These are phyloP conservation scores for Eueremaeus valkanovi DNA, from an alignment of 2,888 invertebrate genomes.

Conservation along the genomic window DNA sequence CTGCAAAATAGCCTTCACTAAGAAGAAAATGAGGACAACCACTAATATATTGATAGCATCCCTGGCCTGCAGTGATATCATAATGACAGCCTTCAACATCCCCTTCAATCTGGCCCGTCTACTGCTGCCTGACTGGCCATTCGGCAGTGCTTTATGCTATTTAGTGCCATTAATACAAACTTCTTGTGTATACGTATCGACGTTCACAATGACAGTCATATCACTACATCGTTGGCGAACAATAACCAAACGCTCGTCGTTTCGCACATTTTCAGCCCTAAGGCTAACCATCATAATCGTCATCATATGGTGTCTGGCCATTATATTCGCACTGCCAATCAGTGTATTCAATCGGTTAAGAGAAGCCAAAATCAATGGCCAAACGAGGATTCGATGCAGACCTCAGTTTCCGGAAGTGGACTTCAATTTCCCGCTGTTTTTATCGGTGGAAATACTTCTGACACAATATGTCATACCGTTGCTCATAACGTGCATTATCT, in stretches of 20 bases:
- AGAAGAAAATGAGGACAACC: slow-evolving; percentile 33
- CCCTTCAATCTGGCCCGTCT: slow-evolving; percentile 49
- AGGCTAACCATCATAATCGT: slow-evolving; percentile 48
- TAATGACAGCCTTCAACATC: slow-evolving; percentile 36
- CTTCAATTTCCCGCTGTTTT: slow-evolving; percentile 15
- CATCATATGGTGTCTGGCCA: slow-evolving; percentile 46
- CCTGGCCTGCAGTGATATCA: slow-evolving; percentile 32
- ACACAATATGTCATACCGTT: slow-evolving; percentile 35
- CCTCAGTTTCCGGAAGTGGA: background rate
- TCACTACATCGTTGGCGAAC: slow-evolving; percentile 53
- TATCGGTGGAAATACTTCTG: slow-evolving; percentile 29
- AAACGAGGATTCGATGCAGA: background rate
- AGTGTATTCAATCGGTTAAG: slow-evolving; percentile 37
- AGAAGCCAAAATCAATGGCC: background rate
- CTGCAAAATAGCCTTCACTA: slow-evolving; percentile 27
- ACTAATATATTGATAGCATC: slow-evolving; percentile 37
- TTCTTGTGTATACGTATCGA: slow-evolving; percentile 51
- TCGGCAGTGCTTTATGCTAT: slow-evolving; percentile 54
- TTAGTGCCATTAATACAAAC: slow-evolving; percentile 54
- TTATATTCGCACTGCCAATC: slow-evolving; percentile 39
- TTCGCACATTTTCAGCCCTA: background rate
- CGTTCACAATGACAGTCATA: slow-evolving; percentile 55
- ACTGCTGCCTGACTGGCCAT: slow-evolving; percentile 54
- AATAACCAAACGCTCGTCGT: background rate
- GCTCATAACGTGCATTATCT: slow-evolving; percentile 20